Base-by-base conservation (phyloP, 2,888 invertebrate genomes). In the Bellardia bayeri region DNA sequence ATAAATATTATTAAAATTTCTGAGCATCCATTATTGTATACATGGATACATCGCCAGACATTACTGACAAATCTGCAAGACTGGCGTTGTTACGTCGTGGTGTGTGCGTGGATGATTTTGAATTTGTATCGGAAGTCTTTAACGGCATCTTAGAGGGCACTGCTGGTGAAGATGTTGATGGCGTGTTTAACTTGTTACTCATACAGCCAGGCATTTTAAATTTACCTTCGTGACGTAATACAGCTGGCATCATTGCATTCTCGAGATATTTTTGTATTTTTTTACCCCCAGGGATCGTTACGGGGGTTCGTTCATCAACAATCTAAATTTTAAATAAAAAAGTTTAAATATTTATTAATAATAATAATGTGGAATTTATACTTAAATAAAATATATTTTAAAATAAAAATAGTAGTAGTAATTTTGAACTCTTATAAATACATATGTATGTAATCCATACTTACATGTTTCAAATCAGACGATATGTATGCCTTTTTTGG, bases 11-110 rank as follows among this genome's bases (percentile, higher is more conserved):
- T 89, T 90, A 92, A 89, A 93, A 92, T 87, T 93, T 93, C 72
- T 92, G 92, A 92, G 91, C 94, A 93, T 94, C 93, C 88, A 91
- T 93, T 40, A 94, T 91, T 1, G 94, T 92, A 63, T 94, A 93
- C 61, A 94, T 82, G 0, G 94, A 94, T 23, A 94, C 90, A 89
- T 94, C 94, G 0, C 94, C 94, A 2, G 94, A 92, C 68, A 92
- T 91, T 16, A 94, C 72, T 6, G 93, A 93, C 13, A 94, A 89
- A 91, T 94, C 92, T 3, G 93, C 94, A 64, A 94, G 90, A 87
- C 94, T 94, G 8, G 89, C 91, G 69, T 92, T 86, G 45, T 91
- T 88, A 40, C 87, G 88, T 6, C 40, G 54, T 16, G 69, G 54
- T 61, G 30, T n/a, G n/a, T 82, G 90, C 3, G 90, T 82, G 4